Conservation (phyloP, 2,797 vertebrate species). For the Brachyrhaphis roseni region DNA sequence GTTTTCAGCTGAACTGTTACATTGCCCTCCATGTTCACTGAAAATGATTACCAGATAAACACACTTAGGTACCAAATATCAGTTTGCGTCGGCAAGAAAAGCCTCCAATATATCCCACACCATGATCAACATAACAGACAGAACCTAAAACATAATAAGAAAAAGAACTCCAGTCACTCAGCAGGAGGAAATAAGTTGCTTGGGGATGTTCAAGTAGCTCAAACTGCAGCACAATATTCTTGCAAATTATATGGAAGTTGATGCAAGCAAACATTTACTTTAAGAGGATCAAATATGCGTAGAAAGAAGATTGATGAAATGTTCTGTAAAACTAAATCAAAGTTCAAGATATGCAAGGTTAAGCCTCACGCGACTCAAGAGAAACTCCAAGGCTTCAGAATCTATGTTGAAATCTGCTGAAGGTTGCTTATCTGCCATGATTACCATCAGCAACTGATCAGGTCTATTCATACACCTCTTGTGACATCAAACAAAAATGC, state of each 20-base stretch:
- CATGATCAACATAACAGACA: neutral
- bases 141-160: neutral
- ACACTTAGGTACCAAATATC: neutral
- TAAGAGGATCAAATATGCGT: neutral
- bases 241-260: neutral
- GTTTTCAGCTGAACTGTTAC: neutral
- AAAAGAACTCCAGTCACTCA: neutral
- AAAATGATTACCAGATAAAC: neutral
- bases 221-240: neutral
- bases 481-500: neutral
- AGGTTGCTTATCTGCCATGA: neutral
- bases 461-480: neutral
- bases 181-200: neutral
- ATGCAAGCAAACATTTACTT: neutral
- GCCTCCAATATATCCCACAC: neutral
- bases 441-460: neutral
- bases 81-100: neutral
- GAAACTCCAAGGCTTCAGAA: neutral
- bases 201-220: neutral
- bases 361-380: neutral
- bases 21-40: neutral
- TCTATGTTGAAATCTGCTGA: neutral
- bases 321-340: neutral
- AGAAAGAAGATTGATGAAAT: neutral
- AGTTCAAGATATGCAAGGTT: neutral